phyloP scores from a whole-genome alignment of 2,113 vertebrate genomes.

The Eublepharis macularius region DNA sequence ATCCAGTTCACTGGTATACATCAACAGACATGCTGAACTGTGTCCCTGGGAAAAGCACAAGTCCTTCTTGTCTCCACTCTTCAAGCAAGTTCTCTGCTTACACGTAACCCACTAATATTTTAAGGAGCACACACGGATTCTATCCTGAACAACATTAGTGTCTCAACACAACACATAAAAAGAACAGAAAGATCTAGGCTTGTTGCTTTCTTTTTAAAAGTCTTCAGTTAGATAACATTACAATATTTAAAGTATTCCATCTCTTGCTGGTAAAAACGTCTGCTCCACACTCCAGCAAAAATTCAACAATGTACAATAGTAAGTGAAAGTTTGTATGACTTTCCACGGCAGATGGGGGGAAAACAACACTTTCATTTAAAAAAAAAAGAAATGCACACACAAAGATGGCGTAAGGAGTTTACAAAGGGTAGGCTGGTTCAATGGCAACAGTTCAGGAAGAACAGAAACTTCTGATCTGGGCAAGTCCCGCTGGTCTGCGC shows the following conservation, averaged over 20 bases:
- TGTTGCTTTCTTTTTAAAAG: neutral
- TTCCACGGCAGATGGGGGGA: neutral
- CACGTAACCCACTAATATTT: neutral
- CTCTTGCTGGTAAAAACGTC: neutral
- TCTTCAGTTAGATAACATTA: neutral
- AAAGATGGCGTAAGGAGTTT: neutral
- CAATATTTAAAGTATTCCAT: neutral
- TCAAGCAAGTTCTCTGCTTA: neutral
- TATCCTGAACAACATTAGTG: neutral
- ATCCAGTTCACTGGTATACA: neutral
- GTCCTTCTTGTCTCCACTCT: neutral
- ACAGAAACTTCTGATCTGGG: neutral
- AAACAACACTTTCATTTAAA: neutral
- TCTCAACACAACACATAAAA: neutral
- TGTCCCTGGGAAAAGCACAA: neutral
- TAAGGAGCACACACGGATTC: neutral
- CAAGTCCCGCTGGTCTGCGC: neutral
- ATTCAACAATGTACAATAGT: neutral
- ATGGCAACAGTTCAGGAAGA: neutral
- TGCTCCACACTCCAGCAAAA: neutral
- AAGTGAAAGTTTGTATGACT: neutral
- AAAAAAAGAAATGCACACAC: too few species aligned
- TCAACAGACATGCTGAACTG: neutral
- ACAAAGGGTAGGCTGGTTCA: neutral
- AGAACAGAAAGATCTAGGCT: neutral